These are phyloP conservation scores for Turnix velox DNA, from an alignment of 2,113 vertebrate genomes.

Conservation along the genomic window DNA sequence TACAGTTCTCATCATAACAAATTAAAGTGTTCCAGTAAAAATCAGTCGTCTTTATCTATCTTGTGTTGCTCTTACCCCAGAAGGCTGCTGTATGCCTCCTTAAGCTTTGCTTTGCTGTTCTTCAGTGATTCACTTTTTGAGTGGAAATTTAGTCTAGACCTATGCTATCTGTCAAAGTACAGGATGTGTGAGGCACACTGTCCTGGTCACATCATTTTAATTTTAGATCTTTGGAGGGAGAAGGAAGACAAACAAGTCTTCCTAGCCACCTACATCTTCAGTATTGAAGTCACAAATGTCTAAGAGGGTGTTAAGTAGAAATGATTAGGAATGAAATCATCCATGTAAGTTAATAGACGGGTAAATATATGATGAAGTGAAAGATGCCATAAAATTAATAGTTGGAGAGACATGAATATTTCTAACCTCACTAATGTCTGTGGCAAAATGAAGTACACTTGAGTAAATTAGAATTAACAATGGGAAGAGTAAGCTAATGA, in stretches of 20 bases:
- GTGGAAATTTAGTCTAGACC: slow-evolving; percentile 44
- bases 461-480: slow-evolving; percentile 25
- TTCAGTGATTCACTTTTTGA: not conserved
- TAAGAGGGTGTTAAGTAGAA: slow-evolving; percentile 14
- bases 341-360: not conserved
- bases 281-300: slow-evolving; percentile 16
- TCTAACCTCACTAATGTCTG: slow-evolving; percentile 7
- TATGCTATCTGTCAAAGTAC: slow-evolving; percentile 6
- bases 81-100: not conserved
- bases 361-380: slow-evolving; percentile 5
- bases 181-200: not conserved
- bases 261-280: slow-evolving; percentile 33
- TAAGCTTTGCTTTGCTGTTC: not conserved
- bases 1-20: not conserved
- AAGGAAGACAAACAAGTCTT: slow-evolving; percentile 29
- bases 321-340: slow-evolving; percentile 44
- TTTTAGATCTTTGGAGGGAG: slow-evolving; percentile 24
- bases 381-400: slow-evolving; percentile 42
- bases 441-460: not conserved
- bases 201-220: slow-evolving; percentile 42
- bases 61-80: not conserved
- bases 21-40: not conserved
- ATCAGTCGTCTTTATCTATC: not conserved
- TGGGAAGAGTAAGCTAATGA: not conserved
- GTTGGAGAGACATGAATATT: not conserved